A percentile compares a stretch with the other conserved stretches of the same genome.
These are phyloP conservation scores for Calliopum simillimum DNA, from an alignment of 2,888 invertebrate species.

Conservation along the genomic window DNA sequence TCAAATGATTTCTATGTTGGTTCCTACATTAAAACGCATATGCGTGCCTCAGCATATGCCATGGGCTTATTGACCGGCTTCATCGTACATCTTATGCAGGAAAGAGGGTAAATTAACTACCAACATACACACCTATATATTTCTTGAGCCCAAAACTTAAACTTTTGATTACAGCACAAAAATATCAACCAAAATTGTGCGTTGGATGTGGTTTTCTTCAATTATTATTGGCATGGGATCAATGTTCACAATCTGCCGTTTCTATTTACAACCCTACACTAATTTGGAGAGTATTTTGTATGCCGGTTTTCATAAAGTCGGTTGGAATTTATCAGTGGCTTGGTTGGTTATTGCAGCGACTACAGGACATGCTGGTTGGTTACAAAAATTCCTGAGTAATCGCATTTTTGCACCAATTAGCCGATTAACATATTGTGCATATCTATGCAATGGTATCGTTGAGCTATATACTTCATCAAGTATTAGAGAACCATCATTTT, in stretches of 20 bases:
- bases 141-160: not conserved
- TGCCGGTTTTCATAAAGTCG: constrained; percentile 74
- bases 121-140: constrained; percentile 9
- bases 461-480: constrained; percentile 75
- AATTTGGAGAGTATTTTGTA: constrained; percentile 74
- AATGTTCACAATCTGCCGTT: constrained; percentile 74
- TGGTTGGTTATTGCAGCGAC: constrained; percentile 77
- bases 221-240: constrained; percentile 69
- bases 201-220: constrained; percentile 52
- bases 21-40: constrained; percentile 80
- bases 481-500: constrained; percentile 72
- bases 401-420: constrained; percentile 74
- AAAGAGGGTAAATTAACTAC: constrained; percentile 67
- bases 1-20: constrained; percentile 74
- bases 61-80: constrained; percentile 77
- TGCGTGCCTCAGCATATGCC: constrained; percentile 78
- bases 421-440: constrained; percentile 79
- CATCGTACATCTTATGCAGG: constrained; percentile 74
- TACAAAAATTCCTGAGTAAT: constrained; percentile 52
- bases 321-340: constrained; percentile 77
- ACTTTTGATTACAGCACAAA: constrained; percentile 60
- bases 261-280: constrained; percentile 74
- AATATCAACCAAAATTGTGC: constrained; percentile 64
- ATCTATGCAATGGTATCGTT: constrained; percentile 78
- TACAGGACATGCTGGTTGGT: constrained; percentile 74